These are phyloP conservation scores for Enteromius fasciolatus DNA, from an alignment of 2,797 vertebrate genomes.

Conservation along the genomic window DNA sequence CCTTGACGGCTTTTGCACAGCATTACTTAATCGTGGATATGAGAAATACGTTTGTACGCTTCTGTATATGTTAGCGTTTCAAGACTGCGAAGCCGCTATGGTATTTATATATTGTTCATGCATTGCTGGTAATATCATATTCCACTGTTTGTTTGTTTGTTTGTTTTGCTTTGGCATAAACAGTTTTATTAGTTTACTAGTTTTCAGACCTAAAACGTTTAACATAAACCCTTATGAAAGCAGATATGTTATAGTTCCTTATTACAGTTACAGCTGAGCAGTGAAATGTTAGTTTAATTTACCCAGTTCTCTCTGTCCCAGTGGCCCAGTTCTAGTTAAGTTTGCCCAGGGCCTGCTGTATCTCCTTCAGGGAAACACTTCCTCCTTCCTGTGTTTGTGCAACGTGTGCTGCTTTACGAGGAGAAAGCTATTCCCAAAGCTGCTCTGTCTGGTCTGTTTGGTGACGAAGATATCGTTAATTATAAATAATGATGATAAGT, in stretches of 20 bases:
- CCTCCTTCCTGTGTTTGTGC: constrained; percentile 32
- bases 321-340: constrained; percentile 27
- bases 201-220: not conserved
- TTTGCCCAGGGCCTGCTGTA: constrained; percentile 37
- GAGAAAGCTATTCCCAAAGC: constrained; percentile 28
- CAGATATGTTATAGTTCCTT: constrained; percentile 6
- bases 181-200: not conserved
- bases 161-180: not conserved
- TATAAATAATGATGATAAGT: constrained; percentile 53
- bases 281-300: constrained; percentile 48
- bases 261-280: constrained; percentile 15
- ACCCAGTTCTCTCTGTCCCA: constrained; percentile 40
- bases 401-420: constrained; percentile 35
- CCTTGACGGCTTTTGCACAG: constrained; percentile 24
- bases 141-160: not conserved
- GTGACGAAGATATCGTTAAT: constrained; percentile 43
- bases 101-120: not conserved
- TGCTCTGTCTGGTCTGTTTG: constrained; percentile 26
- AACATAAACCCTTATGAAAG: constrained; percentile 9
- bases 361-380: constrained; percentile 40
- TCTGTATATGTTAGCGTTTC: constrained; percentile 7
- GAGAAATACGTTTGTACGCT: constrained; percentile 16
- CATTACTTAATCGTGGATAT: constrained; percentile 25
- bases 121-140: not conserved
- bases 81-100: not conserved